These are phyloP conservation scores for Tenebrio molitor DNA, from an alignment of 1,140 invertebrate species.

Conservation along the genomic window DNA sequence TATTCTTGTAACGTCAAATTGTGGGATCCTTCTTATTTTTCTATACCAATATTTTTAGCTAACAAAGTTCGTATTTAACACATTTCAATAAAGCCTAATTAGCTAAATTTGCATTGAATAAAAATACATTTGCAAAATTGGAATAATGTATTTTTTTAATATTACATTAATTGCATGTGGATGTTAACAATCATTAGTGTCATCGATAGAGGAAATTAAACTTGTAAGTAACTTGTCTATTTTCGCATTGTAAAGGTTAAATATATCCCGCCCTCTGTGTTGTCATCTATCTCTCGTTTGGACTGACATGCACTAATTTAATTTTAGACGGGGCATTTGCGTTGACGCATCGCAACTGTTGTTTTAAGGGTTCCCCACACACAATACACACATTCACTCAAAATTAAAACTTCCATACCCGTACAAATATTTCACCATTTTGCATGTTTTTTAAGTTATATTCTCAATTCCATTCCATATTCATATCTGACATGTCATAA, in stretches of 20 bases:
- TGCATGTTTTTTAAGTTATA: not conserved
- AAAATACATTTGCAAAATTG: too few species aligned
- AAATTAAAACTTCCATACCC: constrained; percentile 21
- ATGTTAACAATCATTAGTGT: too few species aligned
- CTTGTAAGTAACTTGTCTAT: constrained; percentile 36
- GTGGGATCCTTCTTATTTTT: too few species aligned
- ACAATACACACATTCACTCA: constrained; percentile 43
- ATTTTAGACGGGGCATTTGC: constrained; percentile 53
- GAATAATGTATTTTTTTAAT: too few species aligned
- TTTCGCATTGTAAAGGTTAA: constrained; percentile 49
- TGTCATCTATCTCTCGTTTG: constrained; percentile 50
- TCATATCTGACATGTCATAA: too few species aligned
- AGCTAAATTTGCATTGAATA: too few species aligned
- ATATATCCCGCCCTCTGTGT: constrained; percentile 50
- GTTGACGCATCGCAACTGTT: constrained; percentile 56
- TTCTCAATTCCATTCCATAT: too few species aligned
- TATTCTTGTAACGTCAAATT: too few species aligned
- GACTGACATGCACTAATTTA: constrained; percentile 52
- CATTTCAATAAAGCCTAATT: too few species aligned
- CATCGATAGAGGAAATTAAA: constrained; percentile 7
- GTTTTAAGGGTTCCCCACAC: constrained; percentile 58
- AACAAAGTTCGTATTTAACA: too few species aligned
- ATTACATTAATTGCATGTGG: too few species aligned
- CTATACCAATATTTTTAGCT: too few species aligned
- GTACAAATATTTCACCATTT: not conserved